Evolutionary conservation across 2,797 vertebrate species (phyloP).

Genomic region (Enteromius paludinosus): DNA sequence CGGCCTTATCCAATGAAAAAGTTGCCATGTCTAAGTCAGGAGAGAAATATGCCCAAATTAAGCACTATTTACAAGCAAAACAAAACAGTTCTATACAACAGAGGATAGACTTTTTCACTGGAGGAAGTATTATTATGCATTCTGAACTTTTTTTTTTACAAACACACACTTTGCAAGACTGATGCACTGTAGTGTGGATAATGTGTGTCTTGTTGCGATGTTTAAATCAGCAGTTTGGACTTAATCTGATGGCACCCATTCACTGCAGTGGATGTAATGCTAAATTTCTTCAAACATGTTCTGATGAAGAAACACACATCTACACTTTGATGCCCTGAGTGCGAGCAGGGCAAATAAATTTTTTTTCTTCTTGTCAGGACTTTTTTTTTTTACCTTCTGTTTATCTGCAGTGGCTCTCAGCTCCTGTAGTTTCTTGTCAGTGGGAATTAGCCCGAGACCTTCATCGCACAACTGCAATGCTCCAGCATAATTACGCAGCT

Average conservation of each 20-base stretch:
- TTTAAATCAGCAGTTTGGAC: not conserved
- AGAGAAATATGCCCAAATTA: not conserved
- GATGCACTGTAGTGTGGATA: not conserved
- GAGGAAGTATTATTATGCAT: not conserved
- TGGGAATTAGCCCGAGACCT: slow-evolving; percentile 81
- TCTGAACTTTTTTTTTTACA: not conserved
- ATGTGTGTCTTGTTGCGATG: not conserved
- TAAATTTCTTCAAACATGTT: not conserved
- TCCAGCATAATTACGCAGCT: slow-evolving; percentile 83
- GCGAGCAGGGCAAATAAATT: not conserved
- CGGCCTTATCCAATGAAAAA: not conserved
- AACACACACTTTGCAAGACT: not conserved
- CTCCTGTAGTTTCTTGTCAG: slow-evolving; percentile 89
- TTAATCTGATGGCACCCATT: not conserved
- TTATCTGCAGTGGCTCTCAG: slow-evolving; percentile 86
- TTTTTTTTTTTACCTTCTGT: slow-evolving; percentile 79
- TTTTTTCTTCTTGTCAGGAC: not conserved
- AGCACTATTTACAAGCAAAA: not conserved
- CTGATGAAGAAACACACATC: not conserved
- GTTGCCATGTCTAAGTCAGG: not conserved
- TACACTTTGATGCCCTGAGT: not conserved
- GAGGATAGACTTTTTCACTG: not conserved
- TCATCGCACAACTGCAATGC: slow-evolving; percentile 92
- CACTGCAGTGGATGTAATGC: not conserved
- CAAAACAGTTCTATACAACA: not conserved